A percentile compares a stretch with the other conserved stretches of the same genome.
These are phyloP conservation scores for Dasyurus viverrinus DNA, from an alignment of 2,113 vertebrate species.

Conservation along the genomic window DNA sequence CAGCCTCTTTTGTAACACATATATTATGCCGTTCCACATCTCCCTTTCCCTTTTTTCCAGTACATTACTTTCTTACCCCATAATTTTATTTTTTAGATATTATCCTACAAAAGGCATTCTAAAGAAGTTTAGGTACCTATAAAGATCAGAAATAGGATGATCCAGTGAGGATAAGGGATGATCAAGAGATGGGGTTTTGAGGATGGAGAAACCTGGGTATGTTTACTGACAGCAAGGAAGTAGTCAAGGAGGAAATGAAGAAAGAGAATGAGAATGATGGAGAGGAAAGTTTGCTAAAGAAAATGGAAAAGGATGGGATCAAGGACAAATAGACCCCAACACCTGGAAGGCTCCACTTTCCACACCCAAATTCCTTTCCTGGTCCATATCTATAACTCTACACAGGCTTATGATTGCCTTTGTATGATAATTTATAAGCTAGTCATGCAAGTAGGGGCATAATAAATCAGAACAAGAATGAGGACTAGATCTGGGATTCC, in stretches of 20 bases:
- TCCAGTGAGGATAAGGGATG: not conserved
- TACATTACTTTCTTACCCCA: too few relatives aligned
- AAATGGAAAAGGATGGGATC: not conserved
- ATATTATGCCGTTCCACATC: too few relatives aligned
- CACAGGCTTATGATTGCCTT: not conserved
- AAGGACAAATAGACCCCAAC: too few relatives aligned
- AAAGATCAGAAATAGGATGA: not conserved
- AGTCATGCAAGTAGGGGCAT: not conserved
- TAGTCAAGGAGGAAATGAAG: too few relatives aligned
- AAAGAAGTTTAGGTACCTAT: not conserved
- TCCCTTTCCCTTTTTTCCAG: too few relatives aligned
- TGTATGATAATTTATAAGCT: not conserved
- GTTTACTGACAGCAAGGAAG: too few relatives aligned
- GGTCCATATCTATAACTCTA: not conserved
- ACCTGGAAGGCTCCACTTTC: not conserved
- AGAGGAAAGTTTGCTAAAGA: not conserved
- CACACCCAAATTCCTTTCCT: not conserved
- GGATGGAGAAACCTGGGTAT: too few relatives aligned
- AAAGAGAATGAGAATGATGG: too few relatives aligned
- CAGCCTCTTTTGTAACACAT: too few relatives aligned
- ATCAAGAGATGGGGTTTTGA: too few relatives aligned
- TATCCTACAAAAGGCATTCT: too few relatives aligned
- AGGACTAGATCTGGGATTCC: not conserved
- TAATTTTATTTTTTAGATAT: too few relatives aligned
- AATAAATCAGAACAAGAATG: not conserved